phyloP scores from a whole-genome alignment of 2,888 invertebrate genomes.

The Drosophila anomalata region DNA sequence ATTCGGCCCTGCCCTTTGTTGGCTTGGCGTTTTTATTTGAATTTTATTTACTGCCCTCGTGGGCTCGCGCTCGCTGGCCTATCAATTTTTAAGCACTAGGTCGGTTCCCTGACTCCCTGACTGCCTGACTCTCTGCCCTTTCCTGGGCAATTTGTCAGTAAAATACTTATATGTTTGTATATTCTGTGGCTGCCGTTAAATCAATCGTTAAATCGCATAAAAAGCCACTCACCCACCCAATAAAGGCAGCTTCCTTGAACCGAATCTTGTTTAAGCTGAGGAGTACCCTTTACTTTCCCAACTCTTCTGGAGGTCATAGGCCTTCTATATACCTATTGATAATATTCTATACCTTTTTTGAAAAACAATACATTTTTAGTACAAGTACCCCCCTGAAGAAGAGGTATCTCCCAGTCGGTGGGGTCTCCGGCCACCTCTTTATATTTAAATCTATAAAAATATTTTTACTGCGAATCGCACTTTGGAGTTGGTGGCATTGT shows the following conservation, averaged over 20 bases:
- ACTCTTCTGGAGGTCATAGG: no score
- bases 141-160: slow-evolving; percentile 63
- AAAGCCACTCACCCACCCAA: slow-evolving; percentile 45
- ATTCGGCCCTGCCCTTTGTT: slow-evolving; percentile 53
- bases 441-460: slow-evolving; percentile 55
- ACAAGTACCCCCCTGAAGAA: no score
- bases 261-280: slow-evolving; percentile 8
- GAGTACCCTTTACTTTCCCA: background rate
- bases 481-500: slow-evolving; percentile 40
- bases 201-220: slow-evolving; percentile 71
- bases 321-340: no score
- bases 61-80: slow-evolving; percentile 46
- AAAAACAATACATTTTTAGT: no score
- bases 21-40: slow-evolving; percentile 76
- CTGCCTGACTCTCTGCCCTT: background rate
- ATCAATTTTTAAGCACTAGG: slow-evolving; percentile 69
- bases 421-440: background rate
- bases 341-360: no score
- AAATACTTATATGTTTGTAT: slow-evolving; percentile 38
- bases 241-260: slow-evolving; percentile 12
- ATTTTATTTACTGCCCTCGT: slow-evolving; percentile 71
- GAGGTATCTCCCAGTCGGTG: background rate
- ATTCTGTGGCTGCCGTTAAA: slow-evolving; percentile 69
- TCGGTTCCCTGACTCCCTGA: slow-evolving; percentile 19
- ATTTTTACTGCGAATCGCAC: slow-evolving; percentile 48